phyloP scores from a whole-genome alignment of 2,888 invertebrate species.

The Cybosia mesomella region DNA sequence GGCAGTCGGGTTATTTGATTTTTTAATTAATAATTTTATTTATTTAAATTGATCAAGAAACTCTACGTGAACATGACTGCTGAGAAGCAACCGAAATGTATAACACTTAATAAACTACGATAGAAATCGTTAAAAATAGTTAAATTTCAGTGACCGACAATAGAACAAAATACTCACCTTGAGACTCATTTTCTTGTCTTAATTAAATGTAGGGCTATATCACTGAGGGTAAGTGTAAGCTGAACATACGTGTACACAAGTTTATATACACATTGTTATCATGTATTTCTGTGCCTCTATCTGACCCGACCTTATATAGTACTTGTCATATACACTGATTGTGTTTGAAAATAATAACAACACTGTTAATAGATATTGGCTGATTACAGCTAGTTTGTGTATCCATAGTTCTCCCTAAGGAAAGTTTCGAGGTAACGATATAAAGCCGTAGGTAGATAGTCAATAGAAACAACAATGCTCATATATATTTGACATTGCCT shows the following conservation, averaged over 20 bases:
- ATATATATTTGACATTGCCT: no score
- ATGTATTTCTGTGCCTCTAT: not conserved
- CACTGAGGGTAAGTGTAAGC: not conserved
- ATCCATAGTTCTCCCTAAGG: not conserved
- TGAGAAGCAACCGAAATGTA: no score
- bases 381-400: not conserved
- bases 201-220: not conserved
- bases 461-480: no score
- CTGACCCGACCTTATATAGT: conserved; percentile 8
- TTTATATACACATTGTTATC: conserved; percentile 7
- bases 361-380: not conserved
- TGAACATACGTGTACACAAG: not conserved
- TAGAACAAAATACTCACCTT: conserved; percentile 3
- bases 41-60: no score
- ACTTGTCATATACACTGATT: not conserved
- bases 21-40: no score
- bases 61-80: no score
- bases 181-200: conserved; percentile 8
- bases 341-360: not conserved
- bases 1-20: no score
- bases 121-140: no score
- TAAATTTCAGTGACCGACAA: no score
- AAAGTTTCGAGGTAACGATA: not conserved
- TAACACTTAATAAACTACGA: no score
- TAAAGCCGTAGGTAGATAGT: not conserved